Conservation (phyloP, 2,888 invertebrate genomes). For the Malachius bipustulatus region DNA sequence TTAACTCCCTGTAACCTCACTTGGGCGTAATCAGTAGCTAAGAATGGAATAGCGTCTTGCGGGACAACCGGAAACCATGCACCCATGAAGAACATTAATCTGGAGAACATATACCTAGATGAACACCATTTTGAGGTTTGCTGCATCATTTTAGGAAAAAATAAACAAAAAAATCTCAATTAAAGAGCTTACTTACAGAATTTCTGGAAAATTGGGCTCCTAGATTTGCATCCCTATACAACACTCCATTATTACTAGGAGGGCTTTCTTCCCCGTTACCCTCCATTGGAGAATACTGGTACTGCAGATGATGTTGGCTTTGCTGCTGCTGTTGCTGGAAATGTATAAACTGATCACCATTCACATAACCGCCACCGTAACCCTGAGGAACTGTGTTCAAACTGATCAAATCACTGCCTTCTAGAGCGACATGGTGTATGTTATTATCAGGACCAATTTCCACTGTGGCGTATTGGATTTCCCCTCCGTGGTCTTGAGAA, state of each 20-base stretch:
- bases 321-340: constrained; percentile 2
- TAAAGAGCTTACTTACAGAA: not conserved
- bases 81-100: no score
- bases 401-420: not conserved
- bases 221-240: constrained; percentile 1
- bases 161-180: no score
- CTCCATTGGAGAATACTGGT: not conserved
- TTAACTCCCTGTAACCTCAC: no score
- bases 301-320: not conserved
- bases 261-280: not conserved
- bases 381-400: not conserved
- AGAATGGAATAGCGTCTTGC: no score
- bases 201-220: constrained; percentile 1
- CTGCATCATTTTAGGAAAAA: no score
- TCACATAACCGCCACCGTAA: not conserved
- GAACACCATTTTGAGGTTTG: no score
- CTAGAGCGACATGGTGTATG: not conserved
- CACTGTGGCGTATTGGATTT: constrained; percentile 1
- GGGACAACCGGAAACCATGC: no score
- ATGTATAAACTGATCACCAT: not conserved
- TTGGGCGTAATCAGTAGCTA: no score
- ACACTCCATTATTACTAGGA: not conserved
- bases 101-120: no score
- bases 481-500: not conserved
- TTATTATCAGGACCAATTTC: constrained; percentile 3